Evolutionary conservation across 1,140 invertebrate genomes (phyloP).

Genomic region (Metaphire vulgaris): DNA sequence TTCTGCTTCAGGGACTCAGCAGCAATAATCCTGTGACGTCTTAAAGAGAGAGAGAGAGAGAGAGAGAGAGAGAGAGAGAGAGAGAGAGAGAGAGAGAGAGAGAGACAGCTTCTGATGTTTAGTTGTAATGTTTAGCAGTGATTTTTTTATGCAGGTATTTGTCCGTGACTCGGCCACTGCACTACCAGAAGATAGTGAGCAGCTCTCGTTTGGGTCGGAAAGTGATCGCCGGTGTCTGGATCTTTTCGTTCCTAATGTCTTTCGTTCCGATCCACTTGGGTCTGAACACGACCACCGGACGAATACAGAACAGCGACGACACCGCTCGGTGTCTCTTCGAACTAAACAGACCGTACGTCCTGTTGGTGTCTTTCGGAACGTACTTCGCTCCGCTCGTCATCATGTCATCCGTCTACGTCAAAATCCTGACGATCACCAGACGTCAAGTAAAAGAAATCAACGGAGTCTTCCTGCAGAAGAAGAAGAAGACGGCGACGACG

Average conservation of each 20-base stretch:
- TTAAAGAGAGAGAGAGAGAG: too few species aligned
- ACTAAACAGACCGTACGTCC: conserved; percentile 26
- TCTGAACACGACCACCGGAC: background rate
- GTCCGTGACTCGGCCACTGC: conserved; percentile 18
- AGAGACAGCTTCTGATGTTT: too few species aligned
- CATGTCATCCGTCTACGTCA: conserved; percentile 42
- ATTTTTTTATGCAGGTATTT: too few species aligned
- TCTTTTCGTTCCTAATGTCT: background rate
- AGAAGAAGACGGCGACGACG: background rate
- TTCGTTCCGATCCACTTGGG: conserved; percentile 7
- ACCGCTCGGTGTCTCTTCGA: conserved; percentile 10
- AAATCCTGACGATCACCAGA: conserved; percentile 41
- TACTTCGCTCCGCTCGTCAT: conserved; percentile 40
- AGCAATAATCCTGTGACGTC: too few species aligned
- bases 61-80: too few species aligned
- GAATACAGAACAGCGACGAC: conserved; percentile 3
- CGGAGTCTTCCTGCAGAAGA: background rate
- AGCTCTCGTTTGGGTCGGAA: background rate
- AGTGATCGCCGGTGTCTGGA: conserved; percentile 7
- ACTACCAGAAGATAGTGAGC: conserved; percentile 2
- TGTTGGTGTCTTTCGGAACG: conserved; percentile 19
- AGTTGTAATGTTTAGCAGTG: too few species aligned
- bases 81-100: too few species aligned
- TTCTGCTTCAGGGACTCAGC: too few species aligned
- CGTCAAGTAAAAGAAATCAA: conserved; percentile 34